Evolutionary conservation across 2,888 invertebrate genomes (phyloP), one percentile per base, ranked within the genome.

Genomic region (Allophyes oxyacanthae): DNA sequence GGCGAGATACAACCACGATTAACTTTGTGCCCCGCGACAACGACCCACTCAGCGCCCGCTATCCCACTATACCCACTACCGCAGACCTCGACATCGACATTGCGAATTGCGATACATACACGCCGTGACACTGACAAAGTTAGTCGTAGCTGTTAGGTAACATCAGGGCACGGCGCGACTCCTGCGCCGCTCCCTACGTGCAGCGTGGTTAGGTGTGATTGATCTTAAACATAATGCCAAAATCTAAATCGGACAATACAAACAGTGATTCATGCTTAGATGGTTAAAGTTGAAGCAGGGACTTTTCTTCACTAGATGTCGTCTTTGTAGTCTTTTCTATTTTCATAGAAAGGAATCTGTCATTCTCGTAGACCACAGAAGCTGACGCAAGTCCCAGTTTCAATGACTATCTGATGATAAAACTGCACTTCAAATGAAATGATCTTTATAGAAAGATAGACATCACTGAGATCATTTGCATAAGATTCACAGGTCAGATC

Each of bases 121-220:
- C 77, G 71, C 77, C 75, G 79, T 78, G 60, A 85, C 85, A 82
- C 77, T 82, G 83, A 84, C 86, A 85, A 84, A 86, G 89, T 92
- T 92, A 92, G 91, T 91, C 86, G 86, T 84, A 88, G 89, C 89
- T 82, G 87, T 91, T 91, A 90, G 83, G 77, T 83, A 84, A 86
- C 81, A 78, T 78, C 77, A 77, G 79, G 75, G 72, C 75, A 74
- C 79, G 81, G 77, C 75, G 77, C 72, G 73, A 62, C 20, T 20
- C 20, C 20, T 2, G 75, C 81, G 79, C 81, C 81, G 80, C 83
- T 75, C 78, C 82, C 84, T 82, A 76, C 87, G 88, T 89, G 90
- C 89, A 85, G 74, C 76, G 68, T 64, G 81, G 90, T 92, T 91
- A 91, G 86, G 76, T 81, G 80, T 78, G 78, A 84, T 75, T 81